Evolutionary conservation across 23 tunicate species (phyloP).

Genomic region (Diplosoma virens): DNA sequence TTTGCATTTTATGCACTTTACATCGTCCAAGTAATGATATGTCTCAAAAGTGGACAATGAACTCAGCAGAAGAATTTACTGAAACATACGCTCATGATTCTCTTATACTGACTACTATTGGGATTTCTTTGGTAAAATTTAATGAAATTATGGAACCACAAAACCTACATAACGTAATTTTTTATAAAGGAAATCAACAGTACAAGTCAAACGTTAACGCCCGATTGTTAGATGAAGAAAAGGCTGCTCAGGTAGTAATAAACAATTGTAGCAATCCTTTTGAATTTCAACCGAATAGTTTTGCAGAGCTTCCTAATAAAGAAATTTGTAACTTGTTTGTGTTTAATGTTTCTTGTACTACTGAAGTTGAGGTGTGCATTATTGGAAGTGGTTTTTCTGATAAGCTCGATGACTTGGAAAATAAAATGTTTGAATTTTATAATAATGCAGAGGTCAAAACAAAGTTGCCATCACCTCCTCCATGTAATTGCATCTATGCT

Average conservation of each 20-base stretch:
- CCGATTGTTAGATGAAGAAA: slow-evolving; percentile 33
- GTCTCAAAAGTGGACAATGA: background rate
- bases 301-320: slow-evolving; percentile 21
- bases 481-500: slow-evolving; percentile 56
- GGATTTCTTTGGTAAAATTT: background rate
- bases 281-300: slow-evolving; percentile 22
- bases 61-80: background rate
- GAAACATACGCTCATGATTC: background rate
- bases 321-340: slow-evolving; percentile 44
- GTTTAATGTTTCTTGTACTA: slow-evolving; percentile 43
- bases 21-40: slow-evolving; percentile 15
- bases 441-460: background rate
- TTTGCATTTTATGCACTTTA: slow-evolving; percentile 38
- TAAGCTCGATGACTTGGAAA: slow-evolving; percentile 33
- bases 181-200: slow-evolving; percentile 2
- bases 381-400: slow-evolving; percentile 57
- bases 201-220: slow-evolving; percentile 27
- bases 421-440: slow-evolving; percentile 38
- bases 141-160: background rate
- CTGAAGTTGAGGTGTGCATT: slow-evolving; percentile 58
- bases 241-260: background rate
- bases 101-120: slow-evolving; percentile 27
- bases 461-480: slow-evolving; percentile 16
- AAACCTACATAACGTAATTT: slow-evolving; percentile 34
- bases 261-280: slow-evolving; percentile 7